These are phyloP conservation scores for Caranx melampygus DNA, from an alignment of 2,113 vertebrate genomes.

Conservation along the genomic window DNA sequence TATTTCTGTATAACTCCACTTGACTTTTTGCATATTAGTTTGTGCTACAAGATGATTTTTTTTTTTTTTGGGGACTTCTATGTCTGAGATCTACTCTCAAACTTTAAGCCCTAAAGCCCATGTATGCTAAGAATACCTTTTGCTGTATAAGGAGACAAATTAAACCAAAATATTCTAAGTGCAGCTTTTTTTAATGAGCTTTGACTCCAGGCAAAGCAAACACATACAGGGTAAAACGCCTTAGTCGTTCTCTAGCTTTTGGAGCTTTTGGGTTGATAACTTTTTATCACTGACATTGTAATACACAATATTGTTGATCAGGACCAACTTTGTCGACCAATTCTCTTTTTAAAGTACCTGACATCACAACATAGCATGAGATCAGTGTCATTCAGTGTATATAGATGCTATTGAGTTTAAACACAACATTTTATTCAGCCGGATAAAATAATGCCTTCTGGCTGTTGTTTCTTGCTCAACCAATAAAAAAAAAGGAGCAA, in stretches of 20 bases:
- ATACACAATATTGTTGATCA: neutral
- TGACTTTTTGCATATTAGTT: constrained; percentile 61
- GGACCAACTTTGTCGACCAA: constrained; percentile 7
- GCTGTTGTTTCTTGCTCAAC: neutral
- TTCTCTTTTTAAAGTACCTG: constrained; percentile 20
- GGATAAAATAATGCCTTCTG: neutral
- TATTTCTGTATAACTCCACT: constrained; percentile 42
- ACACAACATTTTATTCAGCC: neutral
- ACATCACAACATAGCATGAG: constrained; percentile 12
- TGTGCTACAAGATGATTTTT: constrained; percentile 58
- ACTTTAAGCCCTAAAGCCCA: constrained; percentile 12
- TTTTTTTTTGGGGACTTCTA: constrained; percentile 23
- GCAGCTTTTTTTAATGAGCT: constrained; percentile 6
- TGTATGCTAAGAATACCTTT: constrained; percentile 41
- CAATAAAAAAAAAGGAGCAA: neutral
- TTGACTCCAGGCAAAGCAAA: constrained; percentile 21
- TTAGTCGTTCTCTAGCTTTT: neutral
- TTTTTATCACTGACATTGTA: constrained; percentile 13
- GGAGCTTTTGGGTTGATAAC: neutral
- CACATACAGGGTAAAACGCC: constrained; percentile 20
- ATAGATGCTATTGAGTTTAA: neutral
- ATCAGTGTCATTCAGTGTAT: constrained; percentile 12
- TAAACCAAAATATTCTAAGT: constrained; percentile 13
- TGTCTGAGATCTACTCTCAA: constrained; percentile 33
- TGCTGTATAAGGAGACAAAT: constrained; percentile 19